Evolutionary conservation across 2,113 vertebrate genomes (phyloP).

Genomic region (Trogon surrucura): DNA sequence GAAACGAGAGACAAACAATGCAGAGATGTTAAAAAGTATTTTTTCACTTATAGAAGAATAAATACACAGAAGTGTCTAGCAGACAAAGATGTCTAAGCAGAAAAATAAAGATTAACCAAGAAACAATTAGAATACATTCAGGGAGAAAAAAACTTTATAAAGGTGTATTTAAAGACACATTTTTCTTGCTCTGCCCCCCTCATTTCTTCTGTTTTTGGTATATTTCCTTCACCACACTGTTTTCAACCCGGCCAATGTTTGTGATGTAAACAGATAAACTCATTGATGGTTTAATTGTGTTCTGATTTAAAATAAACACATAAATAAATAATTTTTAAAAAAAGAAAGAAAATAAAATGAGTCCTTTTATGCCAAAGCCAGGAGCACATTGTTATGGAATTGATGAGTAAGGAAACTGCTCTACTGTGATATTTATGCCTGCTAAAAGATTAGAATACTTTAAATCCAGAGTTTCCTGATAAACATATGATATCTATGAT

Average conservation of each 20-base stretch:
- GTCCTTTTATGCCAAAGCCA: neutral
- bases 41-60: neutral
- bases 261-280: neutral
- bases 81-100: neutral
- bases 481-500: neutral
- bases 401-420: neutral
- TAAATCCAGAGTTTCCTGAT: neutral
- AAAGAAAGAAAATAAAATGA: neutral
- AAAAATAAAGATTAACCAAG: neutral
- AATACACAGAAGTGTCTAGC: neutral
- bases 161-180: neutral
- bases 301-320: neutral
- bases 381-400: neutral
- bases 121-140: neutral
- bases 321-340: too few relatives aligned
- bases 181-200: rapidly evolving
- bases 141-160: neutral
- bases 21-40: neutral
- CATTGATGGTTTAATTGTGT: neutral
- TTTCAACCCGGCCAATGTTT: neutral
- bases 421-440: neutral
- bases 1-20: slow-evolving; percentile 6
- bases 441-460: neutral
- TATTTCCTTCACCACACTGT: neutral
- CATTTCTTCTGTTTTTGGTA: neutral